Percentiles rank a stretch among this genome's conserved stretches.
Evolutionary conservation across 2,113 vertebrate species (phyloP).

Genomic region (Hippocampus comes): DNA sequence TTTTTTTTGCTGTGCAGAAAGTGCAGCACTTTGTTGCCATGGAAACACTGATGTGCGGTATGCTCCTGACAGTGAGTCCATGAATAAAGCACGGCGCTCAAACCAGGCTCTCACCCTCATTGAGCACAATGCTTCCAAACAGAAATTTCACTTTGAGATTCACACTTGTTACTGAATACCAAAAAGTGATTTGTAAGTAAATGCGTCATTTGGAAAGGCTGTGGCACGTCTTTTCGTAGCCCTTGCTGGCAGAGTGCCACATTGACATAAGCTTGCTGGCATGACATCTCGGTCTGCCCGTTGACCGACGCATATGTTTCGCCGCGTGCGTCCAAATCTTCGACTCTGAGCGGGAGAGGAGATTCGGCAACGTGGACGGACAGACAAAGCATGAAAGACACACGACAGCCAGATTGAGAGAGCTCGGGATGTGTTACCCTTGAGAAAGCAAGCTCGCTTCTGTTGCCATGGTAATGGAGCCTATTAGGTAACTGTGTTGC

Average conservation of each 20-base stretch:
- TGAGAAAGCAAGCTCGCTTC: constrained; percentile 71
- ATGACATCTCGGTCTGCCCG: constrained; percentile 34
- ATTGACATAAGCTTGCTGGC: constrained; percentile 49
- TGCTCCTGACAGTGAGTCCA: constrained; percentile 46
- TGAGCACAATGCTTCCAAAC: constrained; percentile 24
- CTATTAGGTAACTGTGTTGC: constrained; percentile 77
- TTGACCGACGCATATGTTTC: constrained; percentile 27
- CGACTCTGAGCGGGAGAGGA: constrained; percentile 13
- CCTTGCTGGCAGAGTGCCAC: constrained; percentile 35
- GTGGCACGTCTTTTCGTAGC: constrained; percentile 13
- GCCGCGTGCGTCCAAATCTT: constrained; percentile 24
- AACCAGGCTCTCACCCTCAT: constrained; percentile 28
- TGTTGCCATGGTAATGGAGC: constrained; percentile 71
- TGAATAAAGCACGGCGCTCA: constrained; percentile 56
- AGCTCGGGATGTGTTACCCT: constrained; percentile 68
- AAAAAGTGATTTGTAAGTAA: background rate
- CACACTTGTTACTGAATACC: constrained; percentile 9
- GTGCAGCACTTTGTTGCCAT: constrained; percentile 66
- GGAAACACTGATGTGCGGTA: constrained; percentile 64
- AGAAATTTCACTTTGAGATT: constrained; percentile 10
- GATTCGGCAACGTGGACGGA: constrained; percentile 20
- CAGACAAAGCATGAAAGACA: constrained; percentile 41
- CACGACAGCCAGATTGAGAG: constrained; percentile 39
- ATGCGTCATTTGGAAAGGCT: constrained; percentile 14
- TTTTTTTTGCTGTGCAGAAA: constrained; percentile 45